Evolutionary conservation across 2,797 vertebrate genomes (phyloP).

Genomic region (Enteromius paludinosus): DNA sequence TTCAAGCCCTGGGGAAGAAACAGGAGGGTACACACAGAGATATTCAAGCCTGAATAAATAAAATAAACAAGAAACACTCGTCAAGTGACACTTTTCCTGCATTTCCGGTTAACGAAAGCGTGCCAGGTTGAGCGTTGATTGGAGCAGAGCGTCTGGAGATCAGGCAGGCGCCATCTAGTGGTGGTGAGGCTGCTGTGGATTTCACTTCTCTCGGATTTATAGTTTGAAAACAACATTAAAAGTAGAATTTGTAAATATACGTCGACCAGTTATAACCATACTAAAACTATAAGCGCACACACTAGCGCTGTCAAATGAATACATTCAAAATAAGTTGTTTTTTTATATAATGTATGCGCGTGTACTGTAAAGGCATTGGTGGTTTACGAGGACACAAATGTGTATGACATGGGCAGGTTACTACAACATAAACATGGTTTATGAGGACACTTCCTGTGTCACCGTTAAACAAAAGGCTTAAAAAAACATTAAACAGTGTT

Average conservation of each 20-base stretch:
- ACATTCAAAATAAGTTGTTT: no score
- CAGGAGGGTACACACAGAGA: neutral
- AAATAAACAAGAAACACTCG: neutral
- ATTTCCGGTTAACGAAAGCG: neutral
- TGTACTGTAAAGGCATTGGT: no score
- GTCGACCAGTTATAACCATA: neutral
- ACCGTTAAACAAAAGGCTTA: no score
- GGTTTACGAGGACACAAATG: no score
- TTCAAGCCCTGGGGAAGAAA: neutral
- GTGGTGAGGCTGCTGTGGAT: neutral
- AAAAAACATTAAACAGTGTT: no score
- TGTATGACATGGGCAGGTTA: no score
- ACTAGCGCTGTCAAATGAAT: no score
- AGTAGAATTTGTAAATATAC: no score
- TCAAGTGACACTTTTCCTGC: neutral
- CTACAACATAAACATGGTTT: no score
- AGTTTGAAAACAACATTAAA: neutral
- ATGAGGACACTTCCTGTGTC: no score
- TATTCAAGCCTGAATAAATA: neutral
- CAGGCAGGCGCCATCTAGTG: constrained; percentile 11
- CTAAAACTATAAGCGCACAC: no score
- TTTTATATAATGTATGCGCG: no score
- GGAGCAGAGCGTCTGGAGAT: neutral
- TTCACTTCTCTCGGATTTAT: neutral
- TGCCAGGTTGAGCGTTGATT: neutral